These are phyloP conservation scores for Mesochorus sp. DNA, from an alignment of 2,888 invertebrate genomes.

Conservation along the genomic window DNA sequence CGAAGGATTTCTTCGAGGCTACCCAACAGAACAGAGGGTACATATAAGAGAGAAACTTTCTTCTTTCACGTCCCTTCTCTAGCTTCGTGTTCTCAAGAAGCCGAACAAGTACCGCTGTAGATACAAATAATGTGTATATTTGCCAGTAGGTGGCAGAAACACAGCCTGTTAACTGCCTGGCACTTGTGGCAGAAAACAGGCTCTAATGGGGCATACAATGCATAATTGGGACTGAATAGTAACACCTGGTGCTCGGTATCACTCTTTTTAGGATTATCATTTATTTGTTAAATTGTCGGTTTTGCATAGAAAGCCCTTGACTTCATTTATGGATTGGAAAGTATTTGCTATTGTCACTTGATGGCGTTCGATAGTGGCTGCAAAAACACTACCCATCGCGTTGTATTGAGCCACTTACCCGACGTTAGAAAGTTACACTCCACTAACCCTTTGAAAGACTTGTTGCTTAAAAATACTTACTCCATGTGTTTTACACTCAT, in stretches of 20 bases:
- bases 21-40: not conserved
- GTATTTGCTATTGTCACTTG: not conserved
- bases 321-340: not conserved
- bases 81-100: not conserved
- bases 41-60: not conserved
- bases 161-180: not conserved
- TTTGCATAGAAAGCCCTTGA: not conserved
- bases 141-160: constrained; percentile 19
- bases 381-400: not conserved
- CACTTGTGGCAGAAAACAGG: constrained; percentile 4
- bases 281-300: not conserved
- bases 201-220: not conserved
- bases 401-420: not conserved
- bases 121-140: not conserved
- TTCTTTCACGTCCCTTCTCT: not conserved
- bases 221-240: not conserved
- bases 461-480: no score
- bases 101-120: constrained; percentile 32
- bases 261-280: not conserved
- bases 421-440: no score
- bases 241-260: not conserved
- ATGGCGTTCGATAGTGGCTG: not conserved
- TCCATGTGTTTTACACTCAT: no score
- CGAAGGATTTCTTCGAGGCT: constrained; percentile 20
- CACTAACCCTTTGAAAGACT: no score